Percentiles rank a stretch among this genome's conserved stretches.
Conservation (phyloP, 2,113 vertebrate genomes). For the Megaleporinus macrocephalus region DNA sequence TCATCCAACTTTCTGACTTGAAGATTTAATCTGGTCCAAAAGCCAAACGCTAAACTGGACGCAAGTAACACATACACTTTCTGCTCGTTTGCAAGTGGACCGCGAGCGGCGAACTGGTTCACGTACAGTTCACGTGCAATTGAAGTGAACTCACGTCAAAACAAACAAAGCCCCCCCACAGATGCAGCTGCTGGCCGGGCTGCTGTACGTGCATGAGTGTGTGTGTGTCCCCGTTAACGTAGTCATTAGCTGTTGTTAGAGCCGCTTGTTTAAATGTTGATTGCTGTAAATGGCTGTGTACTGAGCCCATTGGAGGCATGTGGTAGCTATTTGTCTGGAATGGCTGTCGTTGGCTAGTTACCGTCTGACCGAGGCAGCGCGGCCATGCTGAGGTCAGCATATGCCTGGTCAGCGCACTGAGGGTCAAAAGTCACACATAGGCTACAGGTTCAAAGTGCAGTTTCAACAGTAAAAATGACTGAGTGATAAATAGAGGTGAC, state of each 20-base stretch:
- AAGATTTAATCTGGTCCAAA: background rate
- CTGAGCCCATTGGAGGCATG: conserved; percentile 82
- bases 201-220: conserved; percentile 21
- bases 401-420: conserved; percentile 57
- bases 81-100: background rate
- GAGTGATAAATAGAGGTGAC: background rate
- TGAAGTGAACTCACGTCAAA: conserved; percentile 8
- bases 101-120: conserved; percentile 13
- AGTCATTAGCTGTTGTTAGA: conserved; percentile 86
- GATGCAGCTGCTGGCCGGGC: conserved; percentile 4
- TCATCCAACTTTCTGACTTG: background rate
- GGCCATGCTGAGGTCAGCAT: conserved; percentile 16
- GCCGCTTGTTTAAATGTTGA: conserved; percentile 92
- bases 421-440: conserved; percentile 62
- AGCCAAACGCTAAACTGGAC: background rate
- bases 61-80: conserved; percentile 17
- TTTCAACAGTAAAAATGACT: background rate
- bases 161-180: conserved; percentile 47
- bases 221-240: conserved; percentile 64
- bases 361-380: conserved; percentile 74
- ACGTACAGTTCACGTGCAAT: conserved; percentile 36
- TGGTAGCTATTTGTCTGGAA: conserved; percentile 96
- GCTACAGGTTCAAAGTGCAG: background rate
- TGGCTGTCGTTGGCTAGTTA: conserved; percentile 82
- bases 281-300: conserved; percentile 87